Evolutionary conservation across 2,113 vertebrate genomes (phyloP).

Genomic region (Ammodramus savannarum): DNA sequence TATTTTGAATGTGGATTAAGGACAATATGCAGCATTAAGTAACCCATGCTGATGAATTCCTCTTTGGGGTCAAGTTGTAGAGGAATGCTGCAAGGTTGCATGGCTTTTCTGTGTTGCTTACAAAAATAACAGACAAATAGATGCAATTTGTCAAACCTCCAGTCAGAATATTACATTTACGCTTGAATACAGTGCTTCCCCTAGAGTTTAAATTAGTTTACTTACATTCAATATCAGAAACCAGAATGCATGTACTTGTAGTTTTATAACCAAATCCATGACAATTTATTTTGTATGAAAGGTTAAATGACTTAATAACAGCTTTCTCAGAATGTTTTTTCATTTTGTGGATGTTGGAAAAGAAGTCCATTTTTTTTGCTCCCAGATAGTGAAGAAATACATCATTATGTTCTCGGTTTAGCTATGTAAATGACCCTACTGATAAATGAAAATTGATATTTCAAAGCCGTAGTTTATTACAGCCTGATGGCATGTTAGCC

Average conservation of each 20-base stretch:
- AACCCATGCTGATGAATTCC: background rate
- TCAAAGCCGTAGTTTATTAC: slow-evolving; percentile 45
- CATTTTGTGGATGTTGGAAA: slow-evolving; percentile 6
- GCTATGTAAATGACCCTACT: slow-evolving; percentile 34
- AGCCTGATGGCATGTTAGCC: slow-evolving; percentile 11
- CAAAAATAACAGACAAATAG: background rate
- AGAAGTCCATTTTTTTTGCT: background rate
- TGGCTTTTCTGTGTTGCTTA: background rate
- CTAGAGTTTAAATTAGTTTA: background rate
- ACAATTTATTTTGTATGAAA: slow-evolving; percentile 34
- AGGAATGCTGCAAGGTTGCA: background rate
- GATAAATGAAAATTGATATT: slow-evolving; percentile 57
- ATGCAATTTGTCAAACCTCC: background rate
- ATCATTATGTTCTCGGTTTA: slow-evolving; percentile 24
- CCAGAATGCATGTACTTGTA: background rate
- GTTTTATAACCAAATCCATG: slow-evolving; percentile 12
- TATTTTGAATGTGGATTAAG: background rate
- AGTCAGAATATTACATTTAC: background rate
- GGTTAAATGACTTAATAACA: slow-evolving; percentile 13
- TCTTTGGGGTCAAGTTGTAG: background rate
- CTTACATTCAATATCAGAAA: background rate
- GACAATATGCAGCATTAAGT: background rate
- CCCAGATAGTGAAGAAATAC: background rate
- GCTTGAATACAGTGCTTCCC: background rate
- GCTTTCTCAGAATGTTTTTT: background rate